Evolutionary conservation across 1,140 invertebrate species (phyloP), one percentile per base, ranked within the genome.

Genomic region (Hirudo medicinalis): DNA sequence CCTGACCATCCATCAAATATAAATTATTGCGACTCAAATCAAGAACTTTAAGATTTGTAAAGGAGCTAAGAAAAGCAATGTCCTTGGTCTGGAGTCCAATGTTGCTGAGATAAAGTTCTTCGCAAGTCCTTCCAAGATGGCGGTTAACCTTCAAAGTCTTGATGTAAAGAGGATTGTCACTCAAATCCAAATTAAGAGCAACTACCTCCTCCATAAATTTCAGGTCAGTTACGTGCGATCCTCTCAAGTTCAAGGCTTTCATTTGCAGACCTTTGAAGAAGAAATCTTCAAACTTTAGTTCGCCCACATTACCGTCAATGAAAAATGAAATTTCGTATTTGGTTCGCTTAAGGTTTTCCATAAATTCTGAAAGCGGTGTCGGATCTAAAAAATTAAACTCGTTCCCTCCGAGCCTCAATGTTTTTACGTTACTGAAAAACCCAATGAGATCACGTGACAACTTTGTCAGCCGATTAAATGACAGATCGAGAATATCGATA

Each of bases 1-100:
- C 29, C 11, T 63, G 57, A n/a, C 22, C 22, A 63, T 22, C 22
- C 22, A 63, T 25, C 22, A 25, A 25, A 25, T 22, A 25, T 25
- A 63, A 63, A 25, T 63, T 63, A 11, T 63, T 63, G 19, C 29
- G 29, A 63, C 57, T 63, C 57, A 63, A 63, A 32, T 63, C 57
- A 63, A 63, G 22, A 63, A 63, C 19, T 63, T 32, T 63, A 63
- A 63, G 57, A 32, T 63, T 13, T 4, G 57, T 32, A n/a, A 25
- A 49, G 5, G 15, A 49, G 9, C 15, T 49, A 49, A 49, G 43
- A 49, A 49, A 49, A 49, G 43, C 43, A 49, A 49, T 49, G 43
- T 49, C 43, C 43, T 49, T 49, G 43, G 43, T 49, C 43, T 49
- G 43, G 15, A 49, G 43, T 49, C 43, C 43, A 49, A 49, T 17